Evolutionary conservation across 1,140 invertebrate genomes (phyloP), one percentile per base, ranked within the genome.

Genomic region (Ceratitis capitata): DNA sequence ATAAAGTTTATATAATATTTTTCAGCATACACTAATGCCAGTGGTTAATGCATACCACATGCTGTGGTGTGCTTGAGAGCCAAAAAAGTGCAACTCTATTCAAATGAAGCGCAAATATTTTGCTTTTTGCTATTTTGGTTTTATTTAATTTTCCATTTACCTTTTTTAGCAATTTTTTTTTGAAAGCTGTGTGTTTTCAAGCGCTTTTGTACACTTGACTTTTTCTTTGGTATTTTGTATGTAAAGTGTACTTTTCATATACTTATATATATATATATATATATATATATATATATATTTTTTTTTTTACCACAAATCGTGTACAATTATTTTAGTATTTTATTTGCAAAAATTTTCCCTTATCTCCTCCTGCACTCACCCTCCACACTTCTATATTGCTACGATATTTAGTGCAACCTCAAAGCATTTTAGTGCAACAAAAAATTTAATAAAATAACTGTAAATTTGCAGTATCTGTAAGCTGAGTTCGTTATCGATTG

Each of bases 81-180:
- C 39, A 78, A 78, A 47, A 78, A 78, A 78, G 69, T 26, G 69
- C 69, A 78, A 78, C 69, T 78, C 23, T 23, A 78, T 39, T 78
- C 39, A 45, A 78, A 45, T 78, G 26, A 78, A 78, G 69, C 69
- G 69, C 39, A 42, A 78, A 45, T 26, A 45, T 78, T 78, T 69
- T 69, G 26, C 58, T 69, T 19, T 69, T 69, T 69, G 14, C 2
- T n/a, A n/a, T 78, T 78, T 45, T 14, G n/a, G n/a, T 78, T 78
- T 47, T 78, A 9, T 78, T 39, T 14, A n/a, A n/a, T n/a, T 64
- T 64, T 64, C 32, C n/a, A 45, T 78, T 78, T 45, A 26, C n/a
- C 3, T 69, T 69, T 39, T 69, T 39, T 3, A n/a, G 0, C 3
- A 35, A 0, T 35, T 64, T 35, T 26, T 32, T 32, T 64, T 32